Evolutionary conservation across 2,888 invertebrate genomes (phyloP).

Genomic region (Rambutsinella grinnellia): DNA sequence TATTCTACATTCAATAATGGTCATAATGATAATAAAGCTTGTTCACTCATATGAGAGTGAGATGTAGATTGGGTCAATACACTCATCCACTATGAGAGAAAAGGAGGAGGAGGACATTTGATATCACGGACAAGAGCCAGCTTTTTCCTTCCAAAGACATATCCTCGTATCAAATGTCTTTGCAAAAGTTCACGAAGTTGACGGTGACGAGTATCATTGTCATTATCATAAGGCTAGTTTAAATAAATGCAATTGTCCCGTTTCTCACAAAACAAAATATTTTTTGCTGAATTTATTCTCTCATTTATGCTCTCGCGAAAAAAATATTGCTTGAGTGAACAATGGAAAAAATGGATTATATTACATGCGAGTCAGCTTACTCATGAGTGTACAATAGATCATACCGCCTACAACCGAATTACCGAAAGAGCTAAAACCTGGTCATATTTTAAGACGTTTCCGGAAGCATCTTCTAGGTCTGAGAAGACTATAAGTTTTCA

Average conservation of each 20-base stretch:
- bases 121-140: slow-evolving; percentile 46
- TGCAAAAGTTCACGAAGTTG: slow-evolving; percentile 20
- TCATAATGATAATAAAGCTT: not conserved
- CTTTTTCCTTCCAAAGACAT: slow-evolving; percentile 26
- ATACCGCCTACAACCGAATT: not conserved
- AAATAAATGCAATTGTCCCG: too few species aligned
- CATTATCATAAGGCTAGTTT: too few species aligned
- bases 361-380: too few species aligned
- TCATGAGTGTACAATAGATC: not conserved
- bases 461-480: slow-evolving; percentile 44
- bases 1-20: not conserved
- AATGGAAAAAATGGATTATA: too few species aligned
- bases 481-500: not conserved
- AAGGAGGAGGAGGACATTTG: slow-evolving; percentile 56
- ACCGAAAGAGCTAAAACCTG: not conserved
- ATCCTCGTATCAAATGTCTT: slow-evolving; percentile 39
- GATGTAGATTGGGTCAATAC: slow-evolving; percentile 57
- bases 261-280: too few species aligned
- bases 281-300: too few species aligned
- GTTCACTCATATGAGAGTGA: too few species aligned
- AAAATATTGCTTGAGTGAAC: too few species aligned
- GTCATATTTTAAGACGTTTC: slow-evolving; percentile 50
- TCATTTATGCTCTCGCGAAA: too few species aligned
- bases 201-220: slow-evolving; percentile 29
- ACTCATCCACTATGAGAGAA: slow-evolving; percentile 36